Evolutionary conservation across 1,140 invertebrate species (phyloP).

Genomic region (Cotesia typhae): DNA sequence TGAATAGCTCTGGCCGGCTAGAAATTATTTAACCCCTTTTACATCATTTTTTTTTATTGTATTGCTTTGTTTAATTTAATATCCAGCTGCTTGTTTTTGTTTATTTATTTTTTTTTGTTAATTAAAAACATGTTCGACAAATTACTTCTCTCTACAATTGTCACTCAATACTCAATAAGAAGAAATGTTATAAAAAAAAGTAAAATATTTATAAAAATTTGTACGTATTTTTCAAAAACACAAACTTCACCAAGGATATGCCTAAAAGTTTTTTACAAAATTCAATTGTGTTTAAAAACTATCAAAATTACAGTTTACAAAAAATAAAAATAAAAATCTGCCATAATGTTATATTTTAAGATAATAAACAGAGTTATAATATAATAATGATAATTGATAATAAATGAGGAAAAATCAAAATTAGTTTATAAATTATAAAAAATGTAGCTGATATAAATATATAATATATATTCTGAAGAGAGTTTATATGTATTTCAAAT

Average conservation of each 20-base stretch:
- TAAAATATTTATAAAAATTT: not conserved
- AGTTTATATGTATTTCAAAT: slow-evolving; percentile 40
- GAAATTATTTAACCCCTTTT: slow-evolving; percentile 36
- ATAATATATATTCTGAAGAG: slow-evolving; percentile 37
- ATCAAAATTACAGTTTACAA: too few relatives aligned
- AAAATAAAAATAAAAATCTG: too few relatives aligned
- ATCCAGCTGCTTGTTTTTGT: not conserved
- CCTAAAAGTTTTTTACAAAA: slow-evolving; percentile 13
- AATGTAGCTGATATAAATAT: slow-evolving; percentile 32
- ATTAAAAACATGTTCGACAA: not conserved
- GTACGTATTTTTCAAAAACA: not conserved
- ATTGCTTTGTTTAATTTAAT: not conserved
- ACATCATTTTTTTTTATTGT: slow-evolving; percentile 3
- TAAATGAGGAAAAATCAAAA: slow-evolving; percentile 47
- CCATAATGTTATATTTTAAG: slow-evolving; percentile 1
- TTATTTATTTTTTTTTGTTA: slow-evolving; percentile 20
- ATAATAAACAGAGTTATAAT: not conserved
- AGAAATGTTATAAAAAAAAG: not conserved
- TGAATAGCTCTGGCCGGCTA: slow-evolving; percentile 30
- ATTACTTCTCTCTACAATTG: not conserved
- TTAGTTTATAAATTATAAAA: slow-evolving; percentile 42
- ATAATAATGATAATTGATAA: not conserved
- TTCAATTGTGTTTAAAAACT: not conserved
- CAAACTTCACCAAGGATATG: slow-evolving; percentile 38
- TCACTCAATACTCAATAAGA: not conserved